Evolutionary conservation across 1,140 invertebrate species (phyloP), one percentile per base, ranked within the genome.

Genomic region (Lasaia peninsularis): DNA sequence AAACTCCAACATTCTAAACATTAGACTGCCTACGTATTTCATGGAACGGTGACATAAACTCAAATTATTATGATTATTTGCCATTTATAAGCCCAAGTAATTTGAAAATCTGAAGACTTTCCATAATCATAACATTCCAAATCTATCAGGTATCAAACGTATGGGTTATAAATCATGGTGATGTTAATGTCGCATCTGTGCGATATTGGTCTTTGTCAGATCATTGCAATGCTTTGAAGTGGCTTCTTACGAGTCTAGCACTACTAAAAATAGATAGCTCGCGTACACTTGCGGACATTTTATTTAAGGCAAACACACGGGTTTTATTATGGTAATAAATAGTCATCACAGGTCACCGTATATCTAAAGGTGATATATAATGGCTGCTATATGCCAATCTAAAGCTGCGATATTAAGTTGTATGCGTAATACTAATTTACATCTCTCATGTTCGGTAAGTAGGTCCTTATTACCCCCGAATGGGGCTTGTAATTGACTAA

Each of bases 171-270:
- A 44, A 44, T 44, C 40, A 10, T 10, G 40, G 40, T 10, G 20
- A 44, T 44, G 20, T 20, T 44, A 18, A 10, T 44, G 40, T 44
- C 40, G 40, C 40, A 44, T 44, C 37, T 20, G 18, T 44, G 37
- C 37, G 37, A 44, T 44, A 44, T 44, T 44, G 37, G 14, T 44
- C 37, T 44, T 44, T 44, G 37, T 44, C 37, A 44, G 37, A 44
- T 44, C 18, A n/a, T 44, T 44, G 40, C 40, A 20, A 44, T 18
- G 40, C 40, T 44, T 44, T 44, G 40, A 44, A 44, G 40, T 44
- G 18, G 40, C 16, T 16, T 18, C 40, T 16, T 20, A 14, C 9
- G 9, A 44, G 40, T 16, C 40, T 20, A 44, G 40, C 5, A 11
- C 18, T 1, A 16, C 16, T 44, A 10, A 18, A 44, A 44, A 44